A percentile compares a stretch with the other conserved stretches of the same genome.
Conservation (phyloP, 53 echinoderm and acorn worm genomes). For the Zoroaster sp. region DNA sequence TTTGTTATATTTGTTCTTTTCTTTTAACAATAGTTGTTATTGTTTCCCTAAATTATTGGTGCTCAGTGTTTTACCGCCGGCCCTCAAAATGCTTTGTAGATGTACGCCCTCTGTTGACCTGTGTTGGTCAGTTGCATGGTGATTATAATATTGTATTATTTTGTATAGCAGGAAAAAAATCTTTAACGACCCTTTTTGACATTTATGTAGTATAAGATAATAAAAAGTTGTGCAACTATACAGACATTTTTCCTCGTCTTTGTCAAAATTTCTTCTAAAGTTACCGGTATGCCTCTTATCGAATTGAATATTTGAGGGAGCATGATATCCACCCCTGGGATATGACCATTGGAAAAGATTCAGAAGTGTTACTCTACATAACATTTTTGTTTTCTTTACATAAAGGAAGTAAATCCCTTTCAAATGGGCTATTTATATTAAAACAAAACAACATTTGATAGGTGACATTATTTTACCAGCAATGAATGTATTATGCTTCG, state of each 20-base stretch:
- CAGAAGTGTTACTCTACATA: too few species aligned
- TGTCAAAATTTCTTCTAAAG: not conserved
- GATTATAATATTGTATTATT: constrained; percentile 31
- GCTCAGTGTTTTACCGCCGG: not conserved
- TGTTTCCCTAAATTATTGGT: constrained; percentile 43
- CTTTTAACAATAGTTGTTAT: not conserved
- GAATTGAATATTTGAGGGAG: too few species aligned
- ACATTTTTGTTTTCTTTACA: too few species aligned
- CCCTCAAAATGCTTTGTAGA: constrained; percentile 36
- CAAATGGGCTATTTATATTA: too few species aligned
- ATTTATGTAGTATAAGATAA: constrained; percentile 46
- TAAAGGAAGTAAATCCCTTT: too few species aligned
- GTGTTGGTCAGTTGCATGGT: constrained; percentile 49
- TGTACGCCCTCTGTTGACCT: constrained; percentile 48
- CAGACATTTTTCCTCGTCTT: not conserved
- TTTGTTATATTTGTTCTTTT: too few species aligned
- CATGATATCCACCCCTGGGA: too few species aligned
- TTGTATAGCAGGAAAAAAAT: constrained; percentile 40
- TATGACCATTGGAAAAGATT: too few species aligned
- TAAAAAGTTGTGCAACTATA: constrained; percentile 49
- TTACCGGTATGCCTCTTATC: too few species aligned
- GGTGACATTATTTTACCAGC: too few species aligned
- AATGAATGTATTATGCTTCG: too few species aligned
- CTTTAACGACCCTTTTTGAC: constrained; percentile 26
- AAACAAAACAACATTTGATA: too few species aligned